These are phyloP conservation scores for Pandemis cinnamomeana DNA, from an alignment of 2,888 invertebrate genomes.

Conservation along the genomic window DNA sequence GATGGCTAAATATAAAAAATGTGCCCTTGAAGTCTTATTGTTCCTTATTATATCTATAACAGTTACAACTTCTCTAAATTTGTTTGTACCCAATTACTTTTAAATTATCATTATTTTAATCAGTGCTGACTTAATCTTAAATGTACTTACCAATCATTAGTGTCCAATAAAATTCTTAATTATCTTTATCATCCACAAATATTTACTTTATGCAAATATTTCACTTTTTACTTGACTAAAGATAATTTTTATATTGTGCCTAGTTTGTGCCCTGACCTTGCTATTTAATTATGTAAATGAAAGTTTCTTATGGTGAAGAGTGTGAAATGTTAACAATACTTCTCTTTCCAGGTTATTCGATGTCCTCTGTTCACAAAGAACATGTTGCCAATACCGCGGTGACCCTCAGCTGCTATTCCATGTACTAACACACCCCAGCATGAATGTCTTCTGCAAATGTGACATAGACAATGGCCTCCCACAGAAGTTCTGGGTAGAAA, in stretches of 20 bases:
- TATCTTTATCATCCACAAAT: no score
- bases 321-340: constrained; percentile 11
- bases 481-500: constrained; percentile 72
- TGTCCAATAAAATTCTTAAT: no score
- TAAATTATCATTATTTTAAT: no score
- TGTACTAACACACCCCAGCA: constrained; percentile 74
- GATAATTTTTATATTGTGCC: not conserved
- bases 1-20: no score
- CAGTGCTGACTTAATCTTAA: no score
- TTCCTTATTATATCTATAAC: no score
- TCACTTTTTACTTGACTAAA: not conserved
- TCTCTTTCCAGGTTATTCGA: constrained; percentile 79
- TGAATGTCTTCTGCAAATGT: constrained; percentile 78
- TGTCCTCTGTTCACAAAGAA: constrained; percentile 79
- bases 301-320: not conserved
- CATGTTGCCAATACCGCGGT: constrained; percentile 71
- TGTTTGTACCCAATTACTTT: no score
- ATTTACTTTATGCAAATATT: no score
- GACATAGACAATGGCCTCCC: constrained; percentile 77
- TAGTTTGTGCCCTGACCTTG: not conserved
- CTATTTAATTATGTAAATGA: not conserved
- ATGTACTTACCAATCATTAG: no score
- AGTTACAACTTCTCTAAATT: no score
- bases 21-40: no score
- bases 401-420: constrained; percentile 77